phyloP scores from a whole-genome alignment of 2,797 vertebrate genomes.

The Eidolon dupreanum region DNA sequence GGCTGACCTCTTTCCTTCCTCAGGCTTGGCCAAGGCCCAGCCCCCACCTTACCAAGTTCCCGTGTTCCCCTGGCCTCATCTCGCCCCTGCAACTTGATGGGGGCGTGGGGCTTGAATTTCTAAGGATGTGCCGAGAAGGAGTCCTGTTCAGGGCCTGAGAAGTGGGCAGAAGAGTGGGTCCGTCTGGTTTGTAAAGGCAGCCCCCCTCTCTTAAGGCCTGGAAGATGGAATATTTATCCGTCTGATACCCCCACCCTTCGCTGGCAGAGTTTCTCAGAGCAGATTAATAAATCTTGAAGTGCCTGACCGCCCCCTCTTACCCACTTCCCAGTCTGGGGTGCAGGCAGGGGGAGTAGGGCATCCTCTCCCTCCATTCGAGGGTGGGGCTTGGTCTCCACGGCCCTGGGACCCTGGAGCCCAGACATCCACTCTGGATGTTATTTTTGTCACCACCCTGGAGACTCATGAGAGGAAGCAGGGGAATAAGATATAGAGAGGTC shows the following conservation, averaged over 20 bases:
- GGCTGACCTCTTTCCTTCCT: constrained; percentile 62
- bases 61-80: not conserved
- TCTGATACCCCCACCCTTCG: constrained; percentile 48
- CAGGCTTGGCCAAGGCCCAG: constrained; percentile 36
- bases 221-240: constrained; percentile 66
- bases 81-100: not conserved
- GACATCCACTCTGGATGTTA: not conserved
- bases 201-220: not conserved
- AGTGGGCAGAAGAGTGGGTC: constrained; percentile 50
- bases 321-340: not conserved
- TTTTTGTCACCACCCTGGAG: not conserved
- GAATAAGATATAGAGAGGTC: not conserved
- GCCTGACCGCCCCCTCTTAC: not conserved
- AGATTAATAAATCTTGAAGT: constrained; percentile 57
- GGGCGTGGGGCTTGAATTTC: not conserved
- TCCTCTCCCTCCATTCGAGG: not conserved
- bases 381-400: not conserved
- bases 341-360: not conserved
- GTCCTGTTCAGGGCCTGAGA: not conserved
- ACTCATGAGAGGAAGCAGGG: not conserved
- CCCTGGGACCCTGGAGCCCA: not conserved
- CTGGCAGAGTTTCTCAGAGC: not conserved
- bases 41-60: not conserved
- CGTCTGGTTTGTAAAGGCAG: not conserved
- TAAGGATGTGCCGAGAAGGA: not conserved